Base-by-base conservation (phyloP, 1,140 invertebrate species). In the Leptinotarsa undecemlineata region DNA sequence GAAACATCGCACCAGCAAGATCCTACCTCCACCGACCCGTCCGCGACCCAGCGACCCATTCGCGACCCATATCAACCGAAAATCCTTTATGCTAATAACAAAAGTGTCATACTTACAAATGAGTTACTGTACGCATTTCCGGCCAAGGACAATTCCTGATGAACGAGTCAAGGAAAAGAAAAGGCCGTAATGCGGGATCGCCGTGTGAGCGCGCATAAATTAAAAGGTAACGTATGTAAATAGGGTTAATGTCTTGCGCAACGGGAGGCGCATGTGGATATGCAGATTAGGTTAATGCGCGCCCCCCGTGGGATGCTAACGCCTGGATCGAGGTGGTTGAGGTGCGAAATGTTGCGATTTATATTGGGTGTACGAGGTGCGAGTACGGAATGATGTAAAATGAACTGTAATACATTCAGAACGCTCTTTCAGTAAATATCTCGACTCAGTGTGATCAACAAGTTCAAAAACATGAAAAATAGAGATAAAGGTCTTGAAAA, bases 131-230 rank as follows among this genome's bases (percentile, higher is more conserved):
- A 48, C 66, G 66, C 33, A 68, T 68, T 68, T 68, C 66, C 66
- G 66, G 66, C 66, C 33, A 68, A 68, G 66, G 66, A 68, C 66
- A 68, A 68, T 68, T 68, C 66, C 19, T 68, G 66, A 68, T 68
- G 66, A 68, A 68, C 66, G 23, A 26, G 66, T 68, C 66, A 68
- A 68, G 66, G 66, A 68, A 68, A 47, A 68, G 66, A 68, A 68
- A 68, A 68, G 66, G 66, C 23, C 42, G 3, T 33, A n/a, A 42
- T 68, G n/a, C 23, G 19, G 66, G 66, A 68, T 68, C 66, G 11
- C 66, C 66, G 33, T 68, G 66, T 68, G 66, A 68, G 23, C 66
- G 33, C 66, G 42, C 66, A 68, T 68, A 68, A 68, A 68, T 68
- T 68, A 68, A 68, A 19, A 33, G 14, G 15, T 47, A 68, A 33